phyloP scores from a whole-genome alignment of 2,888 invertebrate species.

The Dichetophora obliterata region DNA sequence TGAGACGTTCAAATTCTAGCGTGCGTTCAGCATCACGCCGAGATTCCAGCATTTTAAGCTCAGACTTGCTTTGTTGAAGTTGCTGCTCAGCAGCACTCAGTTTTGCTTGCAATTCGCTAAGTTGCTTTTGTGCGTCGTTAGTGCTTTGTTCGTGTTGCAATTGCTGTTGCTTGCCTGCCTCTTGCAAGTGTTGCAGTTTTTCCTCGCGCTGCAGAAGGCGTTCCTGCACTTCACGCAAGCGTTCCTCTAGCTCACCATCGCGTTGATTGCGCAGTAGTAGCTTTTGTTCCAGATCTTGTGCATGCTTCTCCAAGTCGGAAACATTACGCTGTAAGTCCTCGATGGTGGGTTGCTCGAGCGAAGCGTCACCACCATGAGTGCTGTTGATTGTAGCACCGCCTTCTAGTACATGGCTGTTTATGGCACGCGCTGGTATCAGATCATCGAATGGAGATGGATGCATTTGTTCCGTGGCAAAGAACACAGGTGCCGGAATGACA shows the following conservation, averaged over 20 bases:
- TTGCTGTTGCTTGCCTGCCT: not conserved
- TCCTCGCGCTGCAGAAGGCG: conserved; percentile 41
- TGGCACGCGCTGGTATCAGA: conserved; percentile 57
- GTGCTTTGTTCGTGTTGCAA: not conserved
- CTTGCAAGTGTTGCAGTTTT: conserved; percentile 38
- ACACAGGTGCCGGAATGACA: conserved; percentile 59
- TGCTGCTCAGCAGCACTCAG: conserved; percentile 1
- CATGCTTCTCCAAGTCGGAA: conserved; percentile 67
- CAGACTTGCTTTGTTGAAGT: not conserved
- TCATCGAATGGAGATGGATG: conserved; percentile 65
- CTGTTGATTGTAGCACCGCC: not conserved
- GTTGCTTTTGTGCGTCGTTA: not conserved
- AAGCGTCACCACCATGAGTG: not conserved
- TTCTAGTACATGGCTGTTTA: conserved; percentile 30
- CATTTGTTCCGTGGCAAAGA: conserved; percentile 59
- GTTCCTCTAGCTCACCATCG: conserved; percentile 57
- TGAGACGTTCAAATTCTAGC: not conserved
- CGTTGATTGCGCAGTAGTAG: conserved; percentile 60
- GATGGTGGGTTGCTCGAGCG: conserved; percentile 65
- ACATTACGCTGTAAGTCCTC: conserved; percentile 68
- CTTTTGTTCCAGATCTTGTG: conserved; percentile 67
- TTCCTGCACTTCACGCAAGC: conserved; percentile 48
- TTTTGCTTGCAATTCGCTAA: conserved; percentile 10
- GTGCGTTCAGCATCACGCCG: not conserved
- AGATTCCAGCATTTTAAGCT: not conserved